Evolutionary conservation across 2,113 vertebrate genomes (phyloP), one percentile per base, ranked within the genome.

Genomic region (Opisthocomus hoazin): DNA sequence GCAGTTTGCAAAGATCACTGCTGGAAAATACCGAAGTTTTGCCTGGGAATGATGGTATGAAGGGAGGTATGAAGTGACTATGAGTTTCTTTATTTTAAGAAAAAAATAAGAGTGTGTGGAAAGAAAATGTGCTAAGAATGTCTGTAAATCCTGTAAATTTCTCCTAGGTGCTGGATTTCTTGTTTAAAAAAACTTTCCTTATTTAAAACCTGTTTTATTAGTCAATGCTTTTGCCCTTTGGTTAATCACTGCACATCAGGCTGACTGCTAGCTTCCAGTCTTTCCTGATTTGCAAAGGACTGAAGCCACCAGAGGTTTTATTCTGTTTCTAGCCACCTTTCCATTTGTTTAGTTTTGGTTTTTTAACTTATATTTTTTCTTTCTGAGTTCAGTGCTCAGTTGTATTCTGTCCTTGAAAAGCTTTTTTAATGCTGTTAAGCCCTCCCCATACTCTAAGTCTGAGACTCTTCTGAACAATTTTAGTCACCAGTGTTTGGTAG

Each of bases 81-180:
- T 30, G 21, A 29, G 15, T 61, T 63, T 24, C 16, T 36, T 51
- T 39, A 30, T 58, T 34, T 41, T 4, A 8, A n/a, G 22, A n/a
- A 56, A 39, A 32, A 41, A 53, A 41, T 5, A 68, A 21, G 1
- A 26, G 7, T 14, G 3, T 0, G 0, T 36, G 8, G 21, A 78
- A 78, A 56, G 12, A 51, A 74, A 56, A 51, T 20, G 17, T 60
- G 15, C 2, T 37, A 58, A 71, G 10, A 34, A 66, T 45, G 7
- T 45, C 32, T 54, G 5, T 57, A 68, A 68, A 80, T 50, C 6
- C 6, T 1, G 4, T 12, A 73, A 64, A 37, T 60, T 30, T 90
- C 4, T 79, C 61, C 15, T 30, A 64, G 12, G 15, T 79, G 6
- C 2, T 30, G 71, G 24, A 45, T 50, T 88, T 89, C 19, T 63